Evolutionary conservation across 2,888 invertebrate genomes (phyloP).

Genomic region (Drosophila flavopinicola): DNA sequence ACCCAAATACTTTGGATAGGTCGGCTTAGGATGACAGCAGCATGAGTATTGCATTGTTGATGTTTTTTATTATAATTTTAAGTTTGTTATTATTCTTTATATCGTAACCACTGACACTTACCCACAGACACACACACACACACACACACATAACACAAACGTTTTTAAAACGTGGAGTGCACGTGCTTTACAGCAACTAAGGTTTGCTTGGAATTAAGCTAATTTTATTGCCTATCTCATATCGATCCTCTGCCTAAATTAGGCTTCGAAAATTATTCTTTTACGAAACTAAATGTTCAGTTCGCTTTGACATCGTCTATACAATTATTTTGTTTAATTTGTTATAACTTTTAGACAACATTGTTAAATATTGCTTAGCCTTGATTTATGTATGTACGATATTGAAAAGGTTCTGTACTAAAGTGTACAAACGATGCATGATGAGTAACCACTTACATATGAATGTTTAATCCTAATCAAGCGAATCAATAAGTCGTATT

Average conservation of each 20-base stretch:
- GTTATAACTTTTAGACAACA: constrained; percentile 55
- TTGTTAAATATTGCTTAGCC: constrained; percentile 76
- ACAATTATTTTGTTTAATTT: constrained; percentile 46
- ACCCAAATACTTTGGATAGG: constrained; percentile 1
- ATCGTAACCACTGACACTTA: constrained; percentile 12
- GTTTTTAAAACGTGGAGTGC: constrained; percentile 51
- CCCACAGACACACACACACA: constrained; percentile 14
- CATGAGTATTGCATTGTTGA: constrained; percentile 40
- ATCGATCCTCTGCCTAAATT: background rate
- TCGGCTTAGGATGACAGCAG: constrained; percentile 24
- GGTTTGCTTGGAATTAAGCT: constrained; percentile 28
- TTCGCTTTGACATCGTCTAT: constrained; percentile 6
- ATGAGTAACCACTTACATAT: constrained; percentile 10
- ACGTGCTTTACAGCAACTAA: constrained; percentile 45
- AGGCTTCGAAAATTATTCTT: background rate
- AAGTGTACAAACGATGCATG: constrained; percentile 3
- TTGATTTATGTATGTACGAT: constrained; percentile 17
- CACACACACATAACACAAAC: no score
- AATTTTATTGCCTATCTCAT: no score
- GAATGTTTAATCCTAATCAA: constrained; percentile 25
- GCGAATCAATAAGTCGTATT: constrained; percentile 30
- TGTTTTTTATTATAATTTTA: constrained; percentile 50
- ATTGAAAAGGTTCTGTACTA: constrained; percentile 31
- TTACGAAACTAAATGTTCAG: background rate
- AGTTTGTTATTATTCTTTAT: constrained; percentile 47